Percentiles rank a stretch among this genome's conserved stretches.
Conservation (phyloP, 1,140 invertebrate species). For the Drosophila elegans region DNA sequence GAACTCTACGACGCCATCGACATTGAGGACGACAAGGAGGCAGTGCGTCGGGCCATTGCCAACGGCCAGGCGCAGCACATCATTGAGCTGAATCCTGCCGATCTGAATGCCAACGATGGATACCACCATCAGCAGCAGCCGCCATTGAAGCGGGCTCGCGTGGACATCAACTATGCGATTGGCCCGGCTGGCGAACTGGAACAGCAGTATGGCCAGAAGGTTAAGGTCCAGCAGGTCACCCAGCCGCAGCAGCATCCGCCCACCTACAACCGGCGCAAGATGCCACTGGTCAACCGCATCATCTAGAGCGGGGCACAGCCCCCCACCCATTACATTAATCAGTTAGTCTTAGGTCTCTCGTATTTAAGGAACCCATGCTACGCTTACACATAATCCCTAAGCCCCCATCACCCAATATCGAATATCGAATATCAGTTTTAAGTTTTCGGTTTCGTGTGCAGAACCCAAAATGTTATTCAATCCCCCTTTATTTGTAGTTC, state of each 20-base stretch:
- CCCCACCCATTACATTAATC: conserved; percentile 13
- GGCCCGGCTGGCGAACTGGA: conserved; percentile 78
- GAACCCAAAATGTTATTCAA: conserved; percentile 43
- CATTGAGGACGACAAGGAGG: conserved; percentile 86
- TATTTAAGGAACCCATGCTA: conserved; percentile 49
- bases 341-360: conserved; percentile 58
- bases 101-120: conserved; percentile 74
- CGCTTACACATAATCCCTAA: conserved; percentile 58
- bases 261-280: conserved; percentile 86
- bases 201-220: conserved; percentile 73
- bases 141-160: conserved; percentile 68
- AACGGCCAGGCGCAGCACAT: conserved; percentile 49
- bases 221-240: conserved; percentile 66
- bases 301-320: conserved; percentile 73
- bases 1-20: conserved; percentile 86
- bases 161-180: conserved; percentile 83
- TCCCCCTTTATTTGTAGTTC: conserved; percentile 6
- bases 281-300: conserved; percentile 87
- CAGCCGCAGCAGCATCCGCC: conserved; percentile 51
- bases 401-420: conserved; percentile 2
- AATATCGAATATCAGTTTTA: conserved; percentile 46
- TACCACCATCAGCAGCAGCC: conserved; percentile 48
- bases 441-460: conserved; percentile 23
- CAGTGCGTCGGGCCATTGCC: conserved; percentile 83
- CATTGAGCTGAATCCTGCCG: conserved; percentile 77